Evolutionary conservation across 2,888 invertebrate species (phyloP), one percentile per base, ranked within the genome.

Genomic region (Apamea epomidion): DNA sequence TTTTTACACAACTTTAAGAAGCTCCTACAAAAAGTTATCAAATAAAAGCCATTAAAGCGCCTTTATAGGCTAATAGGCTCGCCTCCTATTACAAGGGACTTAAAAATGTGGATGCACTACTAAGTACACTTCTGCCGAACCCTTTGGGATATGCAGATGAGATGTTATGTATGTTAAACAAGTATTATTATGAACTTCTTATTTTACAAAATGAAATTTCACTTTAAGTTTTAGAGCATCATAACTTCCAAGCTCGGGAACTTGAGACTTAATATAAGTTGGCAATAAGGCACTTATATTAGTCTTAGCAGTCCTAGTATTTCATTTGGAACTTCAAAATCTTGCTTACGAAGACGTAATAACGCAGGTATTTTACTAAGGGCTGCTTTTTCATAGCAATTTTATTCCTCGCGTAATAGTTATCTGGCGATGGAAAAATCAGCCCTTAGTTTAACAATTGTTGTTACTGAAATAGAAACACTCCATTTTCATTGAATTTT

Each of bases 281-380:
- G n/a, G 65, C 69, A 76, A 65, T 68, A 73, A 70, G 60, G 37
- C 73, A 64, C 48, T 82, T 68, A 71, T 58, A 76, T 84, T 82
- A 72, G 45, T 42, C 68, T 70, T 21, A 71, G 54, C 29, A 69
- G 18, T 58, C 29, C 65, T 42, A 78, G 42, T 73, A 80, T 76
- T 82, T 80, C 18, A 80, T 79, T 82, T 73, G 14, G 10, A 76
- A 80, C 29, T 85, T 74, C 58, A 76, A 67, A 84, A 77, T 80
- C 25, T 73, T 67, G 60, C 16, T 68, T 42, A 58, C 72, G 45
- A 37, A 69, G 54, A 76, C 18, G 60, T 70, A 67, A 77, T 82
- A 25, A 67, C 64, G 54, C 62, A 29, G 10, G 48, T 21, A 12
- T 0, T 32, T 32, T 21, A 73, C 62, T 71, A 68, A 42, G 7